phyloP scores from a whole-genome alignment of 1,140 invertebrate species.

The Cataglyphis hispanica region DNA sequence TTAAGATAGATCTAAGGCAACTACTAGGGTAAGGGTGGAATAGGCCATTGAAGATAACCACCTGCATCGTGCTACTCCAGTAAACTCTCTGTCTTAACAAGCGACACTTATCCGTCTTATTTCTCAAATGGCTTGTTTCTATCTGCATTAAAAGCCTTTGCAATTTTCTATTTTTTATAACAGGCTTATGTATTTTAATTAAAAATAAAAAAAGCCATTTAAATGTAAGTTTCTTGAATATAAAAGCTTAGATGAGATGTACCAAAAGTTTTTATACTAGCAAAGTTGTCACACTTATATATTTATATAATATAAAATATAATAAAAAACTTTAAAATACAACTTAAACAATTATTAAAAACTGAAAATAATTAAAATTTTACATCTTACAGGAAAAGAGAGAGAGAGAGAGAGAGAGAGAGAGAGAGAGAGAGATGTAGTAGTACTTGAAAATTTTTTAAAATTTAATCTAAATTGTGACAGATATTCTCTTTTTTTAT shows the following conservation, averaged over 20 bases:
- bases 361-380: neutral
- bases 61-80: slow-evolving; percentile 12
- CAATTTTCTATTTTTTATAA: neutral
- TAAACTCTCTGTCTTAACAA: neutral
- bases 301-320: neutral
- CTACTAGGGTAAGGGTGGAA: slow-evolving; percentile 58
- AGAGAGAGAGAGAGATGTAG: neutral
- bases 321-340: neutral
- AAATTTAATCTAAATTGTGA: slow-evolving; percentile 1
- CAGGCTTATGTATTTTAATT: neutral
- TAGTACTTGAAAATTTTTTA: neutral
- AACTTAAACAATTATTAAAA: neutral
- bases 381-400: neutral
- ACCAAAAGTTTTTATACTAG: neutral
- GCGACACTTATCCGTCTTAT: neutral
- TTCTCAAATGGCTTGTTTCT: neutral
- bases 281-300: neutral
- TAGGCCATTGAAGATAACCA: slow-evolving; percentile 14
- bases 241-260: neutral
- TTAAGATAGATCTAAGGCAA: slow-evolving; percentile 52
- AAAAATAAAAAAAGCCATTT: neutral
- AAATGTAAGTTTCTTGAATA: slow-evolving; percentile 9
- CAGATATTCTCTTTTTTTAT: neutral
- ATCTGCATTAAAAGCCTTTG: neutral
- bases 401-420: too few relatives aligned